Evolutionary conservation across 2,797 vertebrate species (phyloP), one percentile per base, ranked within the genome.

Genomic region (Streptopelia turtur): DNA sequence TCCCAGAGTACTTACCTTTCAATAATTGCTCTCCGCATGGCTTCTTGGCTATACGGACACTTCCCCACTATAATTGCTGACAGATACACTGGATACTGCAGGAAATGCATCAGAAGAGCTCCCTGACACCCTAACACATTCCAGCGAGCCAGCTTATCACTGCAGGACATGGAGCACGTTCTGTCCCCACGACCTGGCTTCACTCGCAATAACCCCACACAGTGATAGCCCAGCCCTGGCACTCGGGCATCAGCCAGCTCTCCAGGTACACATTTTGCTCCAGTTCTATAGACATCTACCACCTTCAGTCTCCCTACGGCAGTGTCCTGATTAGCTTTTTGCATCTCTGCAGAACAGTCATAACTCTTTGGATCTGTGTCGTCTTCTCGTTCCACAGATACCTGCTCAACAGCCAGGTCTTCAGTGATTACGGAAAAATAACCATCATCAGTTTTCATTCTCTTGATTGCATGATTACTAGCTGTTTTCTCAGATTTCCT

Each of bases 131-230:
- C 99, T 13, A 99, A 96, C 57, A 99, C 98, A 3, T 97, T 98
- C 99, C 99, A 99, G 55, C 99, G 98, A 35, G 99, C 98, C 94
- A 99, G 89, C 94, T 99, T 99, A 95, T 99, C 99, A 11, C 99
- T 99, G 97, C 99, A 99, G 90, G 99, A 99, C 95, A 99, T 99
- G 31, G 99, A 99, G 64, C 98, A 90, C 0, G 99, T 99, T 13
- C 98, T 98, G 78, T 99, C 98, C 39, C 99, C 99, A 13, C 99
- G 98, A 17, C 99, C 99, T 0, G 99, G 99, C 96, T 99, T 99
- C 72, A 99, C 97, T 53, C 99, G 97, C 47, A 99, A 97, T 25
- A 98, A 66, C 61, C 99, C 99, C 9, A 98, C 96, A 16, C 68
- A 96, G 97, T 99, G 99, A 96, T 99, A 99, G 0, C 96, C 97